A percentile compares a stretch with the other conserved stretches of the same genome.
Conservation (phyloP, 2,888 invertebrate species). For the Bhutanitis thaidina region DNA sequence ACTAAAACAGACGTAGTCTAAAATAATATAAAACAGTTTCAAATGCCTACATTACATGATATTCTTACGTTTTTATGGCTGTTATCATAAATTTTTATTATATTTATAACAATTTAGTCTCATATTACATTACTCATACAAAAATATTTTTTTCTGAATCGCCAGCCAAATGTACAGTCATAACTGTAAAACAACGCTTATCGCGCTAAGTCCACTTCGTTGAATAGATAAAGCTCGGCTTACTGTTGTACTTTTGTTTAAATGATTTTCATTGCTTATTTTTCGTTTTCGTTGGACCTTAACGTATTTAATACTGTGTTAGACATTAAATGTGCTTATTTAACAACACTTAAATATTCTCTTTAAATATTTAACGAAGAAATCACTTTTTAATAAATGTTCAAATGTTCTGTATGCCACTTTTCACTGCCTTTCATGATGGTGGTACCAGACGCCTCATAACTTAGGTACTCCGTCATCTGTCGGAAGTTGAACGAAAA, state of each 20-base stretch:
- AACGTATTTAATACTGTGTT: conserved; percentile 1
- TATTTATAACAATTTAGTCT: background rate
- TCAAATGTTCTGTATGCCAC: too few relatives aligned
- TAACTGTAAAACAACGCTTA: conserved; percentile 22
- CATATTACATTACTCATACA: conserved; percentile 12
- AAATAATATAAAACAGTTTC: too few relatives aligned
- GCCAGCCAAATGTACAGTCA: conserved; percentile 16
- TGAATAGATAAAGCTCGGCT: conserved; percentile 20
- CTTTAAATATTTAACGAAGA: too few relatives aligned
- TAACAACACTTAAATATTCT: too few relatives aligned
- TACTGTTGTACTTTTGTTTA: conserved; percentile 15
- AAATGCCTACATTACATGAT: too few relatives aligned
- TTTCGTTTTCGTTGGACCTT: conserved; percentile 1
- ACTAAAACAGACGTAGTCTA: too few relatives aligned
- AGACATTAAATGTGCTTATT: background rate
- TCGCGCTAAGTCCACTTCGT: conserved; percentile 19
- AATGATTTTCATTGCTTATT: conserved; percentile 12
- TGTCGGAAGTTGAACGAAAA: too few relatives aligned
- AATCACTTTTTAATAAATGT: too few relatives aligned
- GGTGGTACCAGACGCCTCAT: too few relatives aligned
- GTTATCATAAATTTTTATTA: background rate
- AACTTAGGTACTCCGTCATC: too few relatives aligned
- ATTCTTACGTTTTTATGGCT: too few relatives aligned
- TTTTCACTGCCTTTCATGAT: too few relatives aligned
- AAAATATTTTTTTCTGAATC: conserved; percentile 11